Evolutionary conservation across 2,888 invertebrate genomes (phyloP).

Genomic region (Calliopum simillimum): DNA sequence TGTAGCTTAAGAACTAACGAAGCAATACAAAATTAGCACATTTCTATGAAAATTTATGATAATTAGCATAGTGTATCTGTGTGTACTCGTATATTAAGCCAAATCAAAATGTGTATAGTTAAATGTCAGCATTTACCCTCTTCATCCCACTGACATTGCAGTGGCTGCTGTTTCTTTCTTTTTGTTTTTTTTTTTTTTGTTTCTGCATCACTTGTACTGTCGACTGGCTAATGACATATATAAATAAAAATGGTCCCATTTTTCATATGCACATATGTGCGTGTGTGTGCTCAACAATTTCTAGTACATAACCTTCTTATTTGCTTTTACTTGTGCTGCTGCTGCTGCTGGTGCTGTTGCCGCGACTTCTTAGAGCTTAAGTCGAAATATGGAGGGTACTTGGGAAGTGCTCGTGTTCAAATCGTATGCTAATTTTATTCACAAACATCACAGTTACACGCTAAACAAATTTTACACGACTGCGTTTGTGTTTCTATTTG

Average conservation of each 20-base stretch:
- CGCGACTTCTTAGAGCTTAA: background rate
- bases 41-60: too few relatives aligned
- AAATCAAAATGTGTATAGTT: conserved; percentile 27
- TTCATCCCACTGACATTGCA: background rate
- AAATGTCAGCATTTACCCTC: too few relatives aligned
- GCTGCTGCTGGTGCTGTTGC: background rate
- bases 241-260: conserved; percentile 4
- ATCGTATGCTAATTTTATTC: conserved; percentile 46
- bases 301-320: conserved; percentile 5
- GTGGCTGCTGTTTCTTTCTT: background rate
- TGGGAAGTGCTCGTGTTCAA: conserved; percentile 39
- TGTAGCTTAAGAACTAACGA: too few relatives aligned
- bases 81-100: background rate
- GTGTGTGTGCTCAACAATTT: background rate
- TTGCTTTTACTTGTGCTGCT: background rate
- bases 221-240: conserved; percentile 13
- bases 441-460: conserved; percentile 45
- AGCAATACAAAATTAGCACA: too few relatives aligned
- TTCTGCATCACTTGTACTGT: too few relatives aligned
- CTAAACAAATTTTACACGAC: conserved; percentile 44
- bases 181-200: too few relatives aligned
- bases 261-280: background rate
- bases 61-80: background rate
- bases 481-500: conserved; percentile 8
- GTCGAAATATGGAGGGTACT: conserved; percentile 9